phyloP scores from a whole-genome alignment of 2,113 vertebrate genomes.

The Trogon melanurus region DNA sequence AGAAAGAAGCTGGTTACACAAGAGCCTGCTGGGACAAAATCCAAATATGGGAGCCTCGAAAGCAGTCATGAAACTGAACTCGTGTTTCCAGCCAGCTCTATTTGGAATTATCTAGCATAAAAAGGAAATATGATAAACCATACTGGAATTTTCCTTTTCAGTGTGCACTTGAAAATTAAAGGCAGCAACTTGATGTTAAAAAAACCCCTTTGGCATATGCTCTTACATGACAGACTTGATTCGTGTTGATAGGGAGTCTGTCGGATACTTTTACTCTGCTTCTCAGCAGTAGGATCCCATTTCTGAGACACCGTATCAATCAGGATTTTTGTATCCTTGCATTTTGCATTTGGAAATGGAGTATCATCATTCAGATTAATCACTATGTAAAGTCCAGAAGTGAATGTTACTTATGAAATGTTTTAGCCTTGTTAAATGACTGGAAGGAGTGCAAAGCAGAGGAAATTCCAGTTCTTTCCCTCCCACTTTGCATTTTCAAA shows the following conservation, averaged over 20 bases:
- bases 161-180: background rate
- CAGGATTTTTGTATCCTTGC: background rate
- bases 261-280: background rate
- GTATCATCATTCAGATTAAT: slow-evolving; percentile 2
- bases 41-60: background rate
- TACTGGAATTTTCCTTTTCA: slow-evolving; percentile 6
- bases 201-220: background rate
- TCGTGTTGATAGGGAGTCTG: background rate
- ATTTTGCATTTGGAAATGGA: background rate
- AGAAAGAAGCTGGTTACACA: background rate
- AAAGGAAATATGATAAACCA: background rate
- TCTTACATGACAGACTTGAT: background rate
- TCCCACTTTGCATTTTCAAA: background rate
- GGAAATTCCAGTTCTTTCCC: slow-evolving; percentile 1
- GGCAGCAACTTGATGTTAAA: background rate
- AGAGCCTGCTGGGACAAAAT: background rate
- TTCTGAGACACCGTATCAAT: background rate
- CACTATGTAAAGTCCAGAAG: background rate
- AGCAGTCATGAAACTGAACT: background rate
- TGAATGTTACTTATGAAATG: background rate
- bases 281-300: background rate
- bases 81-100: background rate
- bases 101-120: background rate
- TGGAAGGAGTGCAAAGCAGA: background rate
- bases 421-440: background rate